phyloP scores from a whole-genome alignment of 1,140 invertebrate species.

The Paralvinella palmiformis region DNA sequence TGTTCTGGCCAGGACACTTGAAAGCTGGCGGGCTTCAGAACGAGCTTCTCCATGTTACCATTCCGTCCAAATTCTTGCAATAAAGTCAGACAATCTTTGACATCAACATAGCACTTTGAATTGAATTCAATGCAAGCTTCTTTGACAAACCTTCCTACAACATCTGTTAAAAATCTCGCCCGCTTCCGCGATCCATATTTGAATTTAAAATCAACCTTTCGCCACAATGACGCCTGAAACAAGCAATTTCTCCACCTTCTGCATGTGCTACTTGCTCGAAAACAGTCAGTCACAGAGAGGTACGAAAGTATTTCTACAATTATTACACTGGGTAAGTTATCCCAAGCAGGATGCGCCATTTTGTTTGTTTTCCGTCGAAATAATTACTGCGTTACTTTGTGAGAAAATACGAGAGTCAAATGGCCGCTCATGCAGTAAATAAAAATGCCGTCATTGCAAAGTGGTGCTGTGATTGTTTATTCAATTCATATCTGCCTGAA shows the following conservation, averaged over 20 bases:
- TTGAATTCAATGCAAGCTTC: conserved; percentile 50
- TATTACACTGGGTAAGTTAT: conserved; percentile 58
- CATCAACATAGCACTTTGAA: conserved; percentile 44
- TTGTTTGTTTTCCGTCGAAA: conserved; percentile 25
- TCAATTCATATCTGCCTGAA: too few relatives aligned
- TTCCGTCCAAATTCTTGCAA: conserved; percentile 40
- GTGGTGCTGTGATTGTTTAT: too few relatives aligned
- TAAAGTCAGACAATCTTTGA: conserved; percentile 36
- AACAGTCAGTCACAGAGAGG: conserved; percentile 54
- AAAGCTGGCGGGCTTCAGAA: conserved; percentile 47
- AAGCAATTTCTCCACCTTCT: conserved; percentile 60
- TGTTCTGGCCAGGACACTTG: conserved; percentile 39
- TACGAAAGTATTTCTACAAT: conserved; percentile 61
- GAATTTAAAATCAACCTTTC: conserved; percentile 47
- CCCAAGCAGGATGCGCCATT: conserved; percentile 44
- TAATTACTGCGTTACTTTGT: too few relatives aligned
- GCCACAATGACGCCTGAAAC: conserved; percentile 60
- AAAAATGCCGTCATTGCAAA: too few relatives aligned
- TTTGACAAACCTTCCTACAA: conserved; percentile 50
- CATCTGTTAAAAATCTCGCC: conserved; percentile 46
- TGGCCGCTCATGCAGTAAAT: too few relatives aligned
- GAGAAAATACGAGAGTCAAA: too few relatives aligned
- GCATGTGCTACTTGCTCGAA: conserved; percentile 58
- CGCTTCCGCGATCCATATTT: conserved; percentile 47
- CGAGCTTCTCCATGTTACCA: conserved; percentile 42